A percentile compares a stretch with the other conserved stretches of the same genome.
Conservation (phyloP, 2,888 invertebrate genomes). For the Lithosia quadra region DNA sequence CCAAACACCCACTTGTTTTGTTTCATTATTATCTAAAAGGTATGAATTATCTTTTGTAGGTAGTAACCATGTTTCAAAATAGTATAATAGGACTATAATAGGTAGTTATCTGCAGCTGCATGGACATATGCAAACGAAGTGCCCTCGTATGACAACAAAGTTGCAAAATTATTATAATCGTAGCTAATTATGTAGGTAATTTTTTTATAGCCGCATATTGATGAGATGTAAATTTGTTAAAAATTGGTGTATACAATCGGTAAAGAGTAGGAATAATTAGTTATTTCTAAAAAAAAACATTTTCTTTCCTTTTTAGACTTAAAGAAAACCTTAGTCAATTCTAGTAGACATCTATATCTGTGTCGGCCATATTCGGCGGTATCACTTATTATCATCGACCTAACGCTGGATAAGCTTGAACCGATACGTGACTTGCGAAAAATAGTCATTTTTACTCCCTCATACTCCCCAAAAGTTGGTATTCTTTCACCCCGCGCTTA, state of each 20-base stretch:
- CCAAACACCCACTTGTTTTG: background rate
- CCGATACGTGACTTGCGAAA: conserved; percentile 84
- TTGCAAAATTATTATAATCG: too few species aligned
- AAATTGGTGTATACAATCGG: too few species aligned
- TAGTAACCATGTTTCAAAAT: background rate
- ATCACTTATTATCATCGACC: conserved; percentile 86
- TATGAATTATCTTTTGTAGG: background rate
- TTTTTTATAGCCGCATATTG: too few species aligned
- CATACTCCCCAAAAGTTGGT: conserved; percentile 53
- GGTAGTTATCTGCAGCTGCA: background rate
- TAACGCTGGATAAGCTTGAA: conserved; percentile 81
- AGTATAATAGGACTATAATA: background rate
- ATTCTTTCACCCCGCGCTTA: conserved; percentile 63
- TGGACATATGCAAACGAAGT: too few species aligned
- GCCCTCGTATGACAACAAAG: background rate
- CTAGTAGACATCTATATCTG: conserved; percentile 54
- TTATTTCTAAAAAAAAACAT: too few species aligned
- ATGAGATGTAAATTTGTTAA: too few species aligned
- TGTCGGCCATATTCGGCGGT: conserved; percentile 70
- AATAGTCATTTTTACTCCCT: conserved; percentile 73
- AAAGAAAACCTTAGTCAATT: conserved; percentile 36
- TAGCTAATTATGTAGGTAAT: too few species aligned
- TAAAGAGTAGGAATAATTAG: too few species aligned
- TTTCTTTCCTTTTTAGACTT: background rate
- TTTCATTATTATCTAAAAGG: background rate